Evolutionary conservation across 2,113 vertebrate genomes (phyloP), one percentile per base, ranked within the genome.

Genomic region (Pelecanus crispus): DNA sequence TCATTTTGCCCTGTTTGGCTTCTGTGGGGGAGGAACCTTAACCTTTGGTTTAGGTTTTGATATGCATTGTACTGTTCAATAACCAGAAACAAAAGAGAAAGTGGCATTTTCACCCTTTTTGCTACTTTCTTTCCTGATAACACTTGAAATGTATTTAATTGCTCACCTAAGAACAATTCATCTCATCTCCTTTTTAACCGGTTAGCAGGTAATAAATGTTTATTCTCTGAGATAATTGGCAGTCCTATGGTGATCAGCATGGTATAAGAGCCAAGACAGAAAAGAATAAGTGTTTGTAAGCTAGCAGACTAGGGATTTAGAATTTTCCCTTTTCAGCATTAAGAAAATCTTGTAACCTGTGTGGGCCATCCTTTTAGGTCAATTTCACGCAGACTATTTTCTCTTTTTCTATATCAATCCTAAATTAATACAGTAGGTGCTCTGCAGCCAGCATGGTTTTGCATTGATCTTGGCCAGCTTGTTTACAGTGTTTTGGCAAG

Each of bases 401-500:
- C 81, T 94, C 63, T 65, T 86, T 94, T 59, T 75, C 88, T 95
- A 26, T 97, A 97, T 97, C 97, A 97, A 95, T 90, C 90, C 96
- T 95, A 97, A 98, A 98, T 98, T 97, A 97, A 98, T 98, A 97
- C 95, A 97, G 97, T 98, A 96, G 97, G 95, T 97, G 96, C 95
- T 98, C 95, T 97, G 91, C 94, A 97, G 96, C 97, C 95, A 78
- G 94, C 90, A 22, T 97, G 96, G 96, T 86, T 97, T 90, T 96
- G 93, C 98, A 98, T 98, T 98, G 98, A 98, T 99, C 98, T 96
- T 95, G 96, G 95, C 95, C 97, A 92, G 98, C 98, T 98, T 99
- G 98, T 99, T 99, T 99, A 98, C 98, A 98, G 98, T 98, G 97
- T 98, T 98, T 98, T 98, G 98, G 98, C 98, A 98, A 98, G 98